phyloP scores from a whole-genome alignment of 2,797 vertebrate genomes.

The Nyctibius grandis region DNA sequence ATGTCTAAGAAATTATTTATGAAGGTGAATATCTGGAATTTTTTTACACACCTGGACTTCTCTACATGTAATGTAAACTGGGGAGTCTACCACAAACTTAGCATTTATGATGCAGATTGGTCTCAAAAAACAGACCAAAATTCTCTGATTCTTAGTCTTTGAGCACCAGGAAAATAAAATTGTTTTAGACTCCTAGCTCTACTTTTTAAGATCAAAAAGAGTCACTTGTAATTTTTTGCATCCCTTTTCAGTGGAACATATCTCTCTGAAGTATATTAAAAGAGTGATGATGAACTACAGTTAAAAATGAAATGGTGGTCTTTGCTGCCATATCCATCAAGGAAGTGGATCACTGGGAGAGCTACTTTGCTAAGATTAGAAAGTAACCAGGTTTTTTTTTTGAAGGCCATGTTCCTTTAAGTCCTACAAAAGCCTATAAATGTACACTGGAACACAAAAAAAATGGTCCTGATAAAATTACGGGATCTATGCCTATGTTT shows the following conservation, averaged over 20 bases:
- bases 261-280: neutral
- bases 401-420: neutral
- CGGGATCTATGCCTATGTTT: neutral
- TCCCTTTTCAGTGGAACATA: neutral
- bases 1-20: neutral
- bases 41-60: neutral
- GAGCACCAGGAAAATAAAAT: neutral
- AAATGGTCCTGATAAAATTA: neutral
- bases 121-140: neutral
- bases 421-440: neutral
- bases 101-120: neutral
- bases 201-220: neutral
- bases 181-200: neutral
- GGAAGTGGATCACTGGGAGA: neutral
- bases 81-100: neutral
- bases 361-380: neutral
- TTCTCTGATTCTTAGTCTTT: neutral
- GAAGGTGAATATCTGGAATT: neutral
- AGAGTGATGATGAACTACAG: neutral
- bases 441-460: neutral
- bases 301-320: fast-evolving
- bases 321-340: neutral
- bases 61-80: neutral
- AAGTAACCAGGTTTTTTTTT: neutral
- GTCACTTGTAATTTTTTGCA: fast-evolving